Evolutionary conservation across 30 jellyfish, hydroid and myxozoan species (phyloP), one percentile per base, ranked within the genome.

Genomic region (Haliclystus octoradiatus): DNA sequence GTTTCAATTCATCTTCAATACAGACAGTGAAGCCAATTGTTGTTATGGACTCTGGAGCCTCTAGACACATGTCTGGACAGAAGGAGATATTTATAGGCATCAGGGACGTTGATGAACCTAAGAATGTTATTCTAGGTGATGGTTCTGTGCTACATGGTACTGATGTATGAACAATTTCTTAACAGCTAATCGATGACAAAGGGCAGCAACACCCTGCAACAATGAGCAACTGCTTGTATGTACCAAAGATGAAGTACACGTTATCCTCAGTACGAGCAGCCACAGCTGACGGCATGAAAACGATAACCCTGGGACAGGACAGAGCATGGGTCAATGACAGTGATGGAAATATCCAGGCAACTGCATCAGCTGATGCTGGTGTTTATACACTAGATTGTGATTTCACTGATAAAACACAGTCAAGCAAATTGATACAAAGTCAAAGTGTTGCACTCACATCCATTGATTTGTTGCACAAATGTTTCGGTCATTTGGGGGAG

Each of bases 31-130:
- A 23, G 12, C 12, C 31, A 5, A n/a, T 15, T n/a, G 69, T 57
- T 57, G 31, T 57, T 57, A 4, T 57, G 26, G 69, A 57, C 31
- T 57, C 69, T 15, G 69, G 69, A 5, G 69, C 69, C 26, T 15
- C 32, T 5, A 57, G 69, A 26, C 69, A 57, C 23, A 57, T 57
- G 69, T 15, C 69, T 23, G 26, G 69, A 4, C 69, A 57, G 23
- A 57, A 26, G 12, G 69, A 57, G 32, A 12, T 57, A 7, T n/a
- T 57, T 57, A 5, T 23, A 5, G 69, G 23, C 12, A 5, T 15
- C 12, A 26, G 12, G 5, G 69, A 57, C 12, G 26, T 57, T 26
- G 23, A 57, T 57, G 32, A n/a, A 15, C 69, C 69, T 5, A 26
- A 57, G 12, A 57, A 23, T 5, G 69, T 57, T 23, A 57, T 23